These are phyloP conservation scores for Bellardia bayeri DNA, from an alignment of 2,888 invertebrate genomes.

Conservation along the genomic window DNA sequence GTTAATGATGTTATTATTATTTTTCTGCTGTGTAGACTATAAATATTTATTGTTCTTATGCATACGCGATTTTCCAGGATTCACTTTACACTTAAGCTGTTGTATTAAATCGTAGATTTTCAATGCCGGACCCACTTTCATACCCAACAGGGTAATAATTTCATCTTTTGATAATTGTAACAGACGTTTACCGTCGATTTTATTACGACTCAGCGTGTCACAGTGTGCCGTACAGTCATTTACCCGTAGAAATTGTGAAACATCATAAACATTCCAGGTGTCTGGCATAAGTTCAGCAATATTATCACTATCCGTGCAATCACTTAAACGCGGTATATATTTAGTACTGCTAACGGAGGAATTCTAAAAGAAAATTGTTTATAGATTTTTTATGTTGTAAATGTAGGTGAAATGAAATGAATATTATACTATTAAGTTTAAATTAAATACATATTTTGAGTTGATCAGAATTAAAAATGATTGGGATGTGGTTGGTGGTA, in stretches of 20 bases:
- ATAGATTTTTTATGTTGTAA: neutral
- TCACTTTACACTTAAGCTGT: constrained; percentile 91
- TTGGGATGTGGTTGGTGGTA: constrained; percentile 77
- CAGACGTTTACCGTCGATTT: constrained; percentile 92
- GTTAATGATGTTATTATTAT: constrained; percentile 40
- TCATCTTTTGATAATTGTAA: constrained; percentile 94
- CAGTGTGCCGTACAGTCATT: constrained; percentile 93
- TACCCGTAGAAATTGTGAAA: constrained; percentile 94
- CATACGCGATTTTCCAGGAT: constrained; percentile 83
- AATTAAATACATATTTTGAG: neutral
- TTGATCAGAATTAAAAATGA: constrained; percentile 43
- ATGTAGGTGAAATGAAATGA: neutral
- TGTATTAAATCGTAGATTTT: constrained; percentile 97
- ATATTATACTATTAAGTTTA: constrained; percentile 1
- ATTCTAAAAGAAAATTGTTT: constrained; percentile 78
- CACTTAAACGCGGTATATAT: constrained; percentile 86
- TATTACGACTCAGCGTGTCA: constrained; percentile 88
- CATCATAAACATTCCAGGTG: constrained; percentile 93
- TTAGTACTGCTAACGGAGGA: constrained; percentile 85
- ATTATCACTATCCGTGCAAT: constrained; percentile 76
- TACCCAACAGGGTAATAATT: constrained; percentile 94
- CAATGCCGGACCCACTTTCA: constrained; percentile 97
- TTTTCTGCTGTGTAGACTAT: constrained; percentile 84
- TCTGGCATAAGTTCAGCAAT: constrained; percentile 85
- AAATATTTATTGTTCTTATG: constrained; percentile 88